A percentile compares a stretch with the other conserved stretches of the same genome.
phyloP scores from a whole-genome alignment of 2,113 vertebrate genomes.

The Callorhinus ursinus region DNA sequence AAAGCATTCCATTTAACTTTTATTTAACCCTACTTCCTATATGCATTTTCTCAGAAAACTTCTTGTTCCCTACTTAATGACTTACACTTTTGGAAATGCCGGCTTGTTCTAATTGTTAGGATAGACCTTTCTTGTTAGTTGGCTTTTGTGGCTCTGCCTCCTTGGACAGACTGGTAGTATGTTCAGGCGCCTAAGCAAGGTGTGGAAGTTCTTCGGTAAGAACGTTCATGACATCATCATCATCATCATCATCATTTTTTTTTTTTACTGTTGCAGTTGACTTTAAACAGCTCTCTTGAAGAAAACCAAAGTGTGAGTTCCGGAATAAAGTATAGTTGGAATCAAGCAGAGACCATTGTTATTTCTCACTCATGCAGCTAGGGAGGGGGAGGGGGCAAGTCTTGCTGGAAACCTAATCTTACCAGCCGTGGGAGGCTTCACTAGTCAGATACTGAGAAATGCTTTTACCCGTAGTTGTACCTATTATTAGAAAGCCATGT shows the following conservation, averaged over 20 bases:
- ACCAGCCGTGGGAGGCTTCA: slow-evolving; percentile 40
- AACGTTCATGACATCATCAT: slow-evolving; percentile 9
- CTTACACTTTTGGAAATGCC: neutral
- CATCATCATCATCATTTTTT: neutral
- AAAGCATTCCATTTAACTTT: neutral
- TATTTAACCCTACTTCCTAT: neutral
- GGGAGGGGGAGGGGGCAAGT: neutral
- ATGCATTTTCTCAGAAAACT: neutral
- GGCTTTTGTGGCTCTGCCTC: neutral
- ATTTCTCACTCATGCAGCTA: neutral
- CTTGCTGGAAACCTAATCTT: slow-evolving; percentile 59
- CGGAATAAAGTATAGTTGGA: neutral
- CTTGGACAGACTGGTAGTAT: neutral
- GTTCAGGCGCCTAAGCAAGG: neutral
- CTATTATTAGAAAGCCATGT: slow-evolving; percentile 46
- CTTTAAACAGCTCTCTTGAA: slow-evolving; percentile 28
- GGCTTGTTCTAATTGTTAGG: slow-evolving; percentile 59
- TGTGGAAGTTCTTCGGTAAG: neutral
- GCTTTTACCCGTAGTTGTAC: slow-evolving; percentile 20
- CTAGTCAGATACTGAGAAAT: neutral
- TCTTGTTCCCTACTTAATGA: neutral
- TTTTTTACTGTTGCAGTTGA: neutral
- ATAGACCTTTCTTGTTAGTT: slow-evolving; percentile 34
- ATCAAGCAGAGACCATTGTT: slow-evolving; percentile 35
- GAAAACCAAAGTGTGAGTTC: slow-evolving; percentile 17